Evolutionary conservation across 2,113 vertebrate genomes (phyloP).

Genomic region (Aythya baeri): DNA sequence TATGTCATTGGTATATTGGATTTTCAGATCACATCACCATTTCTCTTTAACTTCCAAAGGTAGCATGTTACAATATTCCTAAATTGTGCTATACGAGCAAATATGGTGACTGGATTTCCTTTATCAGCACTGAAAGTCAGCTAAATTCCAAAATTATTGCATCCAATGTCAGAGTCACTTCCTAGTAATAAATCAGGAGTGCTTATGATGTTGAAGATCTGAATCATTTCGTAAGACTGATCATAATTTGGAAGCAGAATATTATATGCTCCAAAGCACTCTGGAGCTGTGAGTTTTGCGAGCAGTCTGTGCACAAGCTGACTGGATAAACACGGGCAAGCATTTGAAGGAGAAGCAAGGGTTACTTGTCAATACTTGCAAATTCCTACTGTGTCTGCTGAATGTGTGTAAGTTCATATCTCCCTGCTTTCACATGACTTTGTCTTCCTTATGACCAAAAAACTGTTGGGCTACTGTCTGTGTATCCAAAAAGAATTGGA

Average conservation of each 20-base stretch:
- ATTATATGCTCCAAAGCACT: neutral
- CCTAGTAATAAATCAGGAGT: neutral
- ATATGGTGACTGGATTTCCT: neutral
- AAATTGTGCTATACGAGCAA: neutral
- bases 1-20: neutral
- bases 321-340: neutral
- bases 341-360: neutral
- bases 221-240: neutral
- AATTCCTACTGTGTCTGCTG: neutral
- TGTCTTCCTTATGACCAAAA: neutral
- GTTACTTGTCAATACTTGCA: neutral
- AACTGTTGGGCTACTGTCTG: too few relatives aligned
- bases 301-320: neutral
- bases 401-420: neutral
- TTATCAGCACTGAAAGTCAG: neutral
- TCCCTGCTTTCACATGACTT: neutral
- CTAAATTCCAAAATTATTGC: neutral
- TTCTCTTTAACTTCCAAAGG: neutral
- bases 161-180: neutral
- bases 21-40: neutral
- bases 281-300: neutral
- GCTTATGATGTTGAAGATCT: neutral
- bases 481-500: neutral
- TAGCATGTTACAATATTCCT: neutral
- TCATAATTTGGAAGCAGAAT: neutral